Evolutionary conservation across 2,888 invertebrate species (phyloP).

Genomic region (Lithophane socia): DNA sequence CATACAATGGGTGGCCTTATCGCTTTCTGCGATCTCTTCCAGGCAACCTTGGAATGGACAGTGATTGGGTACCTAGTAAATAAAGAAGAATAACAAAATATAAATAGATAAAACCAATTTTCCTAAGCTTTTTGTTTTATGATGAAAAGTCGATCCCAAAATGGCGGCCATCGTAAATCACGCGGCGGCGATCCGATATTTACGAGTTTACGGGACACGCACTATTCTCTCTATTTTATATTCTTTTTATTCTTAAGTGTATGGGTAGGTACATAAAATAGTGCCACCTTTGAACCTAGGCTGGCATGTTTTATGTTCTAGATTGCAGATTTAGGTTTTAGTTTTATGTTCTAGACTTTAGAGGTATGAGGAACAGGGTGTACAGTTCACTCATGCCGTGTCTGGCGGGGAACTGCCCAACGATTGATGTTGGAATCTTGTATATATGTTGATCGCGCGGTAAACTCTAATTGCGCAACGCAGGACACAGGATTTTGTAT

Average conservation of each 20-base stretch:
- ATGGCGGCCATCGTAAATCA: conserved; percentile 54
- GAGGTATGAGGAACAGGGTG: no score
- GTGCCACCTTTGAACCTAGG: background rate
- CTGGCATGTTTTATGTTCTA: conserved; percentile 8
- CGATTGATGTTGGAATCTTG: no score
- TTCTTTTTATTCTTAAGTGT: conserved; percentile 30
- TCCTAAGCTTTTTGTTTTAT: conserved; percentile 31
- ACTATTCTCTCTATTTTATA: conserved; percentile 24
- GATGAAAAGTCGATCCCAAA: conserved; percentile 39
- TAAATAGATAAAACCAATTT: conserved; percentile 23
- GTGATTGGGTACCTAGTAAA: background rate
- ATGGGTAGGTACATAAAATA: conserved; percentile 19
- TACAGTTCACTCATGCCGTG: no score
- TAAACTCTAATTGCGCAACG: no score
- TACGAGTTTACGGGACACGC: conserved; percentile 56
- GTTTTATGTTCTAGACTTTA: conserved; percentile 11
- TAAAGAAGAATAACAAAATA: background rate
- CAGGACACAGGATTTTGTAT: no score
- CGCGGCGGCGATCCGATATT: conserved; percentile 42
- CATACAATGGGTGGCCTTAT: no score
- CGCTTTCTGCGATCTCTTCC: no score
- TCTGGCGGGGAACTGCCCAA: no score
- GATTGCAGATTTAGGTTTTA: no score
- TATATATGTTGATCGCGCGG: no score
- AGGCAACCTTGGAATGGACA: no score